These are phyloP conservation scores for Mastigias papua DNA, from an alignment of 30 jellyfish, hydroid and myxozoan species.

Conservation along the genomic window DNA sequence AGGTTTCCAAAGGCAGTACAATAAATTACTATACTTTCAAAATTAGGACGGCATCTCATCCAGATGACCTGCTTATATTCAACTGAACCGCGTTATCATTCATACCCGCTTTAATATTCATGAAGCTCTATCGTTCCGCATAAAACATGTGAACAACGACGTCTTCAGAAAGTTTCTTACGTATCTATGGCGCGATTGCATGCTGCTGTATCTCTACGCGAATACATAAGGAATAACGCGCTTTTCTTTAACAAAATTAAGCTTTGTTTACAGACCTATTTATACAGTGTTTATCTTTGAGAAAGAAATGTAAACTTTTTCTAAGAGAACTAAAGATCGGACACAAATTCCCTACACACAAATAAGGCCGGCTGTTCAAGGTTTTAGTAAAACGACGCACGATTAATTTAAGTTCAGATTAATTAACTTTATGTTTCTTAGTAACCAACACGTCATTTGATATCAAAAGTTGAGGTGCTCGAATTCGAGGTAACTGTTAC, in stretches of 20 bases:
- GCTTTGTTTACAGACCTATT: slow-evolving; percentile 1
- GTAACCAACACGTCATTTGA: too few relatives aligned
- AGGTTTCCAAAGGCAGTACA: background rate
- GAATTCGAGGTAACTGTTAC: too few relatives aligned
- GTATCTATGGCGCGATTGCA: background rate
- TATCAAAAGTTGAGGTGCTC: too few relatives aligned
- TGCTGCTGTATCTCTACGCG: background rate
- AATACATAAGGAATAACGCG: background rate
- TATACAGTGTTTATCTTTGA: slow-evolving; percentile 1
- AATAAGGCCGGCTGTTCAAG: background rate
- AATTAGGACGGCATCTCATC: slow-evolving; percentile 10
- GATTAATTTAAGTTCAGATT: background rate
- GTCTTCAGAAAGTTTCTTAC: background rate
- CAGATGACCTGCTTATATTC: slow-evolving; percentile 31
- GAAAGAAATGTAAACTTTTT: background rate
- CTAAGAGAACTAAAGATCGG: background rate
- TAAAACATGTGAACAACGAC: background rate
- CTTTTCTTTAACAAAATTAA: background rate
- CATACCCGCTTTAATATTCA: slow-evolving; percentile 36
- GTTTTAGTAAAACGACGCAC: background rate
- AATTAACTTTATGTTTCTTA: too few relatives aligned
- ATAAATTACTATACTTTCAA: background rate
- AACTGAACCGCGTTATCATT: slow-evolving; percentile 37
- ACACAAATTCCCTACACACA: background rate
- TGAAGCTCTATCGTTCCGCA: slow-evolving; percentile 9